Conservation (phyloP, 2,113 vertebrate species). For the Pogonocichla stellata region DNA sequence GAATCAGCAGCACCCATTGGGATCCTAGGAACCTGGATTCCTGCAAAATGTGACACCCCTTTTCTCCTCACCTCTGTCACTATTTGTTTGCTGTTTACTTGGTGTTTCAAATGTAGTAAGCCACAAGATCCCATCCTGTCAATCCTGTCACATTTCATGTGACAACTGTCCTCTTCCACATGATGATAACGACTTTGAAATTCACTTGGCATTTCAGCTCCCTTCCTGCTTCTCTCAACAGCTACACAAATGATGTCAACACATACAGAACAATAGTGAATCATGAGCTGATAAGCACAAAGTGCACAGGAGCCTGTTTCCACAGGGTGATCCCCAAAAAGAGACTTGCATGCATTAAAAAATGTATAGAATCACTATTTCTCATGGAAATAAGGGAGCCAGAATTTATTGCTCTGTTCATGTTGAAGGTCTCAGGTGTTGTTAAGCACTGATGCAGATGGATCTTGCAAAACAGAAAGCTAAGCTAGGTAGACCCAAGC, state of each 20-base stretch:
- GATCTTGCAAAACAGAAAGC: neutral
- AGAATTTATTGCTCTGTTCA: neutral
- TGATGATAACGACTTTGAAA: slow-evolving; percentile 13
- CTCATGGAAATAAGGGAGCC: neutral
- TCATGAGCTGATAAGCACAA: neutral
- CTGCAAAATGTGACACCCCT: neutral
- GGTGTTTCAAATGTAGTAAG: neutral
- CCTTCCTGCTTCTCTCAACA: slow-evolving; percentile 63
- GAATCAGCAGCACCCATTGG: neutral
- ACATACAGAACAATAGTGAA: neutral
- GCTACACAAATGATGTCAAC: slow-evolving; percentile 51
- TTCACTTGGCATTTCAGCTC: slow-evolving; percentile 24
- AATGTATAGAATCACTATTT: neutral
- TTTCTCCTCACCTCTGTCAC: neutral
- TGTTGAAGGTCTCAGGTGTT: neutral
- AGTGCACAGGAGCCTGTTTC: neutral
- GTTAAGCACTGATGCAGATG: neutral
- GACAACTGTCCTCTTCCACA: slow-evolving; percentile 12
- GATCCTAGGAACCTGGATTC: neutral
- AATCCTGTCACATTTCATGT: slow-evolving; percentile 7
- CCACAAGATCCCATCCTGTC: neutral
- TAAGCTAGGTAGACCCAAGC: rapidly evolving
- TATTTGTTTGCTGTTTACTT: neutral
- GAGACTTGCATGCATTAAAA: neutral
- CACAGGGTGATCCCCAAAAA: neutral